These are phyloP conservation scores for Labrus mixtus DNA, from an alignment of 2,113 vertebrate genomes.

Conservation along the genomic window DNA sequence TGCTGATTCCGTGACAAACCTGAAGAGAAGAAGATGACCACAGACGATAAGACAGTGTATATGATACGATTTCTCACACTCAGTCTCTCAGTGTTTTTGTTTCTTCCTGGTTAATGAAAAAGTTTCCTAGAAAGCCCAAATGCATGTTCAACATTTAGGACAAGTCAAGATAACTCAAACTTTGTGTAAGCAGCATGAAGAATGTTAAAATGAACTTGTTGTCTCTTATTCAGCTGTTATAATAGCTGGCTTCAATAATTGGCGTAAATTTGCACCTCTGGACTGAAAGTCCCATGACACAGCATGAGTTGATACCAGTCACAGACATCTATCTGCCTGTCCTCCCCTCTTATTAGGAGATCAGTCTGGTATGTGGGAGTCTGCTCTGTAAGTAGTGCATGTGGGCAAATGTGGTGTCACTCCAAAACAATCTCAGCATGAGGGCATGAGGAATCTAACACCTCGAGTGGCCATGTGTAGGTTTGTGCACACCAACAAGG, in stretches of 20 bases:
- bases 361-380: constrained; percentile 48
- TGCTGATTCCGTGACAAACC: constrained; percentile 2
- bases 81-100: neutral
- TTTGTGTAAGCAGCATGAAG: neutral
- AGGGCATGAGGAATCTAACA: constrained; percentile 48
- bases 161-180: neutral
- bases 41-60: constrained; percentile 10
- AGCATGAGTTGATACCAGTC: constrained; percentile 29
- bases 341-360: constrained; percentile 43
- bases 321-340: constrained; percentile 51
- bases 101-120: neutral
- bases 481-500: constrained; percentile 59
- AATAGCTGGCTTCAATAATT: constrained; percentile 5
- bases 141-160: no score
- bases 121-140: neutral
- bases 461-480: constrained; percentile 24
- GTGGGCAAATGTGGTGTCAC: constrained; percentile 30
- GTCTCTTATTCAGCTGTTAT: constrained; percentile 8
- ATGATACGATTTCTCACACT: constrained; percentile 1
- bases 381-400: constrained; percentile 25
- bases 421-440: constrained; percentile 45
- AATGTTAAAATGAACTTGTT: neutral
- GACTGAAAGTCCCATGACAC: constrained; percentile 19
- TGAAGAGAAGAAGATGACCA: no score
- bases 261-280: neutral